Conservation (phyloP, 1,140 invertebrate species). For the Drosophila sucinea region DNA sequence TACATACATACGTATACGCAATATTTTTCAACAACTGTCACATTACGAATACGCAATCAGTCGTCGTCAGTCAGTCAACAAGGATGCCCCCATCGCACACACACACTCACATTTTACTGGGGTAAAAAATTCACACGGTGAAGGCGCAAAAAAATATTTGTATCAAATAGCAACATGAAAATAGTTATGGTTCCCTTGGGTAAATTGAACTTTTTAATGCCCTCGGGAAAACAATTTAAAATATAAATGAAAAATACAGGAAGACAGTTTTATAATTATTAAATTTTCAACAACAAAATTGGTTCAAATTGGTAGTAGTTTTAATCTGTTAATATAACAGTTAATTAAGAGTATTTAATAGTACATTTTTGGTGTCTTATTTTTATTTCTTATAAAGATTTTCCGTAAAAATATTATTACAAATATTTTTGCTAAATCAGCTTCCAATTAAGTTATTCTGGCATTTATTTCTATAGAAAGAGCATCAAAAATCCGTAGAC, state of each 20-base stretch:
- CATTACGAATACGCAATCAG: constrained; percentile 78
- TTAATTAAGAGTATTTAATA: no score
- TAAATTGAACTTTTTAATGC: background rate
- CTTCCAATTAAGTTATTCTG: no score
- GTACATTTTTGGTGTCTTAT: no score
- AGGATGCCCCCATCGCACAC: constrained; percentile 39
- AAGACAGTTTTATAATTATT: background rate
- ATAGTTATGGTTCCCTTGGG: background rate
- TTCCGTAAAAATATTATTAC: no score
- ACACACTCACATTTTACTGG: constrained; percentile 34
- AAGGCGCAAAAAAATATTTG: constrained; percentile 24
- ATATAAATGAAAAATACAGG: background rate
- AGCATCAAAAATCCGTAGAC: no score
- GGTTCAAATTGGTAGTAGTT: no score
- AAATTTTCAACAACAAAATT: no score
- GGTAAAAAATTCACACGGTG: constrained; percentile 42
- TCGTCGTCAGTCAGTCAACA: constrained; percentile 50
- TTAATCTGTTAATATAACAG: no score
- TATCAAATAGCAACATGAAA: background rate
- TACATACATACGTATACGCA: constrained; percentile 56
- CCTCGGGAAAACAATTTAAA: background rate
- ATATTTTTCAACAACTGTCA: constrained; percentile 70
- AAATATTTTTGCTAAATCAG: no score
- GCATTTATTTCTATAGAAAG: no score
- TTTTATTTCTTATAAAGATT: no score